phyloP scores from a whole-genome alignment of 1,140 invertebrate genomes.

The Ostrea edulis region DNA sequence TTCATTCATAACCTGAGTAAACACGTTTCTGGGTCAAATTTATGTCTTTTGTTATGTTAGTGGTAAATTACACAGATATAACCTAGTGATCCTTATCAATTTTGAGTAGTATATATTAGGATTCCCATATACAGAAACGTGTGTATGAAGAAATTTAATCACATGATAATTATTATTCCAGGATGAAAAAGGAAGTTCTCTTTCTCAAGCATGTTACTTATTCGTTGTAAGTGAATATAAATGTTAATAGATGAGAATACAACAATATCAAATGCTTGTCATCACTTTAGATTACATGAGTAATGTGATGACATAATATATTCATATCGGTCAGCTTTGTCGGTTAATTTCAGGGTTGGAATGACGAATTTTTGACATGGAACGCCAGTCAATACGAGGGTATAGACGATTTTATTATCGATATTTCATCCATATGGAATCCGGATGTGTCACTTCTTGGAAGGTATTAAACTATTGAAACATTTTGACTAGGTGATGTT shows the following conservation, averaged over 20 bases:
- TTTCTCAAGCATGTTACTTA: not conserved
- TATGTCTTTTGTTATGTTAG: too few species aligned
- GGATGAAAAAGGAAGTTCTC: not conserved
- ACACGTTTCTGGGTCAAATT: too few species aligned
- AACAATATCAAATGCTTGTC: not conserved
- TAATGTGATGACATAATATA: too few species aligned
- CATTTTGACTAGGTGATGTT: too few species aligned
- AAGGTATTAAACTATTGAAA: not conserved
- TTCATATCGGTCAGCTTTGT: not conserved
- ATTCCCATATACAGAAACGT: too few species aligned
- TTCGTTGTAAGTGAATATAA: not conserved
- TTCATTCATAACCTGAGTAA: too few species aligned
- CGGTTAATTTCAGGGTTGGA: not conserved
- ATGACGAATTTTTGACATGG: constrained; percentile 4
- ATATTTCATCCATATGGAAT: not conserved
- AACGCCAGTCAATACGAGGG: not conserved
- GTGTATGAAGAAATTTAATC: too few species aligned
- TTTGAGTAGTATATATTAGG: too few species aligned
- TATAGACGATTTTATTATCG: not conserved
- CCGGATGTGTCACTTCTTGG: not conserved
- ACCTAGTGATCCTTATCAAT: too few species aligned
- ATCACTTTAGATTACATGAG: too few species aligned
- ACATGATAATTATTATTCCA: not conserved
- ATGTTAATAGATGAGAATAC: too few species aligned
- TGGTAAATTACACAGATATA: too few species aligned